Evolutionary conservation across 2,797 vertebrate species (phyloP).

Genomic region (Brachyalestes nurse): DNA sequence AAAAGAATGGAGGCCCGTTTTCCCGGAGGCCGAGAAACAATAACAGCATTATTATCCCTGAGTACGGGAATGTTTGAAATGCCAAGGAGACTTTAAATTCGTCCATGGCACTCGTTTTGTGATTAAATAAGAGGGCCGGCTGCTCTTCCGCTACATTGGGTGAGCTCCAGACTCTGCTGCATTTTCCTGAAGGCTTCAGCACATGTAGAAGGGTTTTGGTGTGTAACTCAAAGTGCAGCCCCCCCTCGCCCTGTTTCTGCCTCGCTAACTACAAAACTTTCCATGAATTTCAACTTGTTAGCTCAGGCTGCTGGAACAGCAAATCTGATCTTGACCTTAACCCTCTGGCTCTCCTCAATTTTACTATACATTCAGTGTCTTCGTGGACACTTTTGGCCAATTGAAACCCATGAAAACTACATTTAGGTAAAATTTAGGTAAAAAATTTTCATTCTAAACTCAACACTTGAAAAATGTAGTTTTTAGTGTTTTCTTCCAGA

Average conservation of each 20-base stretch:
- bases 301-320: too few relatives aligned
- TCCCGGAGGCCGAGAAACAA: neutral
- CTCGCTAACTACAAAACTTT: conserved; percentile 35
- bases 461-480: too few relatives aligned
- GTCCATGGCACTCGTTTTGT: neutral
- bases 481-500: too few relatives aligned
- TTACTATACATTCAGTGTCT: too few relatives aligned
- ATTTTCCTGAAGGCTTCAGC: neutral
- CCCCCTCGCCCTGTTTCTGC: neutral
- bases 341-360: too few relatives aligned
- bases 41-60: conserved; percentile 5
- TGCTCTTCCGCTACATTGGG: neutral
- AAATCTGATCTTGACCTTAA: too few relatives aligned
- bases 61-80: neutral
- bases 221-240: neutral
- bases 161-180: too few relatives aligned
- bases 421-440: too few relatives aligned
- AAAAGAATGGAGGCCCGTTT: conserved; percentile 15
- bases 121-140: neutral
- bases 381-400: too few relatives aligned
- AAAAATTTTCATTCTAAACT: too few relatives aligned
- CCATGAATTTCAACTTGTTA: neutral
- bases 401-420: too few relatives aligned
- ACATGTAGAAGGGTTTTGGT: neutral
- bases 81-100: neutral